Conservation (phyloP, 2,888 invertebrate genomes). For the Bhutanitis thaidina region DNA sequence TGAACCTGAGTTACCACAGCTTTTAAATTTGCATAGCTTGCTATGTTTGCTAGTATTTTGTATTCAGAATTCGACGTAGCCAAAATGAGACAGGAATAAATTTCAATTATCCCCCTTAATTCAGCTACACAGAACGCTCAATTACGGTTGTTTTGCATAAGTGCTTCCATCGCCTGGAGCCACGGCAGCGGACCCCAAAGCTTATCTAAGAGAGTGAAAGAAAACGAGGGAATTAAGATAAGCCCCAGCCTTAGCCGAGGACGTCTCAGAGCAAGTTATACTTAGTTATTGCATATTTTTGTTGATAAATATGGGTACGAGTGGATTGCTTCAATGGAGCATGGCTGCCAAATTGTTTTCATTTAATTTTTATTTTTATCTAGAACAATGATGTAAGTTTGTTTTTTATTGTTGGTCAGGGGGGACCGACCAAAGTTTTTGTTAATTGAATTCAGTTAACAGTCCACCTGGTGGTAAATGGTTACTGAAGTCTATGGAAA, state of each 20-base stretch:
- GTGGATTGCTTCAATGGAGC: too few species aligned
- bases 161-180: neutral
- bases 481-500: too few species aligned
- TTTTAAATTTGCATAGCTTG: too few species aligned
- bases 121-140: neutral
- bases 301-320: neutral
- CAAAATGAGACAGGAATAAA: neutral
- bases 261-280: neutral
- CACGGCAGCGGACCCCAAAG: neutral
- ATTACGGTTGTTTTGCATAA: conserved; percentile 11
- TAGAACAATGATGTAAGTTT: too few species aligned
- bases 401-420: too few species aligned
- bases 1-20: too few species aligned
- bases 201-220: conserved; percentile 6
- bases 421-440: too few species aligned
- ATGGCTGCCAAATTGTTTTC: too few species aligned
- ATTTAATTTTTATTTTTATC: too few species aligned
- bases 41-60: neutral
- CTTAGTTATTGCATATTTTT: neutral
- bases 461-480: too few species aligned
- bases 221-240: conserved; percentile 9
- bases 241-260: neutral
- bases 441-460: too few species aligned
- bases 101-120: conserved; percentile 5
- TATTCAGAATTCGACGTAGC: neutral